Evolutionary conservation across 2,888 invertebrate genomes (phyloP).

Genomic region (Heliconius charithonia): DNA sequence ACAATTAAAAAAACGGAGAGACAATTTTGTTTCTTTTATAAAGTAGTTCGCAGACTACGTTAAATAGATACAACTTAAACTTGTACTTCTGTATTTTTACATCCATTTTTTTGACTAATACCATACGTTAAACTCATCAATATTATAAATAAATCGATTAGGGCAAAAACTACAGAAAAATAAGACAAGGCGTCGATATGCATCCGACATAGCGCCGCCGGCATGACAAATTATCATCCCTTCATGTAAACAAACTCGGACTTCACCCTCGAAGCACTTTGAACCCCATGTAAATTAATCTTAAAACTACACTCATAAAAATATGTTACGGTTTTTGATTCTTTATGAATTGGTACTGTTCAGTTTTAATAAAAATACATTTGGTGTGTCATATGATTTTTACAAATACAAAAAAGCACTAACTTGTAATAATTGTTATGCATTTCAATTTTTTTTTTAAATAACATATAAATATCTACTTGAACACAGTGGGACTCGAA

Average conservation of each 20-base stretch:
- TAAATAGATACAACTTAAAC: neutral
- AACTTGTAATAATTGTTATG: too few relatives aligned
- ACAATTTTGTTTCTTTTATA: too few relatives aligned
- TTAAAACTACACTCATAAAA: constrained; percentile 16
- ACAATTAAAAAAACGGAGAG: too few relatives aligned
- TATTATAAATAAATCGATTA: constrained; percentile 18
- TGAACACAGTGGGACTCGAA: too few relatives aligned
- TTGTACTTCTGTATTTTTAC: neutral
- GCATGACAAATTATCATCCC: constrained; percentile 31
- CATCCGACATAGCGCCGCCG: constrained; percentile 29
- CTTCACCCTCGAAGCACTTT: constrained; percentile 18
- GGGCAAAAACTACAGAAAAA: constrained; percentile 11
- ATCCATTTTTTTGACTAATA: neutral
- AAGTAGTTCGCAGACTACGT: too few relatives aligned
- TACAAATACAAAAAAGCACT: too few relatives aligned
- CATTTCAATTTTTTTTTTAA: too few relatives aligned
- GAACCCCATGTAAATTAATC: constrained; percentile 16
- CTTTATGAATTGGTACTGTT: too few relatives aligned
- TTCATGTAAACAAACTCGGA: constrained; percentile 33
- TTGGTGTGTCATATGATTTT: too few relatives aligned
- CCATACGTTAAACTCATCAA: neutral
- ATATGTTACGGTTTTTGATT: neutral
- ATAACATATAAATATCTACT: too few relatives aligned
- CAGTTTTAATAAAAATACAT: too few relatives aligned
- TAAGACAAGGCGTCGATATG: constrained; percentile 30